Conservation (phyloP, 2,113 vertebrate species). For the Podarcis cretensis region DNA sequence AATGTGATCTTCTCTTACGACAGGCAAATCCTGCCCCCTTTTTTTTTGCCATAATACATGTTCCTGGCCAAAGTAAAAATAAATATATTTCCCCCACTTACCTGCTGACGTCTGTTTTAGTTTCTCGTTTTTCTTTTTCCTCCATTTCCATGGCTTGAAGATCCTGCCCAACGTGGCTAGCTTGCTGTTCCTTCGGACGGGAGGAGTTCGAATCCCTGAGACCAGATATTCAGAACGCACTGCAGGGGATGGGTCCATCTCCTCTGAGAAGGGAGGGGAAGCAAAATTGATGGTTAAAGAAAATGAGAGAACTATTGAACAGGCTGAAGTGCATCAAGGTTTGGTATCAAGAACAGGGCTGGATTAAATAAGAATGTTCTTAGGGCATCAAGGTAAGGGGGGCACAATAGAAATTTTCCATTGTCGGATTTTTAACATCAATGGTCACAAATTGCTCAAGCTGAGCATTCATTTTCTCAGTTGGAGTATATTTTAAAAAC, state of each 20-base stretch:
- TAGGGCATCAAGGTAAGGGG: too few species aligned
- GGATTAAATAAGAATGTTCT: too few species aligned
- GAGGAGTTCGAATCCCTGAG: constrained; percentile 92
- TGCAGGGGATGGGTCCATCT: constrained; percentile 90
- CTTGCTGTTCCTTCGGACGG: constrained; percentile 92
- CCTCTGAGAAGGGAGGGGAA: constrained; percentile 76
- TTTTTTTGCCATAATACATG: neutral
- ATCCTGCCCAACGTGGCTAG: constrained; percentile 94
- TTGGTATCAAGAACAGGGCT: neutral
- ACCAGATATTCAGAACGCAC: constrained; percentile 87
- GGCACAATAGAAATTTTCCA: too few species aligned
- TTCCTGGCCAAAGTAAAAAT: neutral
- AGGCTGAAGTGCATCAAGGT: neutral
- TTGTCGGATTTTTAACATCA: too few species aligned
- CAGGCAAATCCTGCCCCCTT: fast-evolving
- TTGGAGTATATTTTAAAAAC: too few species aligned
- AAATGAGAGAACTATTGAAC: neutral
- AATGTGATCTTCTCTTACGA: neutral
- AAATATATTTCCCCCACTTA: constrained; percentile 50
- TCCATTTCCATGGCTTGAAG: constrained; percentile 99
- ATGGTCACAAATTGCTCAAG: too few species aligned
- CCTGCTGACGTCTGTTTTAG: constrained; percentile 89
- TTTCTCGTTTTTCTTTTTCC: constrained; percentile 98
- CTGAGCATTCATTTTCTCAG: too few species aligned
- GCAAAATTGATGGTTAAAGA: neutral